Base-by-base conservation (phyloP, 2,113 vertebrate genomes). In the Colistium nudipinnis region DNA sequence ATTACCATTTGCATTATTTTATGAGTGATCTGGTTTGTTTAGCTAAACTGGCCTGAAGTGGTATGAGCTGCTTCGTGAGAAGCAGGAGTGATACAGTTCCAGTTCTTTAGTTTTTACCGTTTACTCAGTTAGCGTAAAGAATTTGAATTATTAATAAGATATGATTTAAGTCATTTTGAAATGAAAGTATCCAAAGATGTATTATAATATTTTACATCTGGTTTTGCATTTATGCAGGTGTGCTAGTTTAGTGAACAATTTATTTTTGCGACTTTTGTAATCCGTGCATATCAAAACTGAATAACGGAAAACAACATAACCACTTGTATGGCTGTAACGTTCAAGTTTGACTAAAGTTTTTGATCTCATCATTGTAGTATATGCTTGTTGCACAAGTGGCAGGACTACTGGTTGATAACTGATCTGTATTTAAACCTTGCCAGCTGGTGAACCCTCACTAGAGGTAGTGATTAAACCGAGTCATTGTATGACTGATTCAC, bases 31-130 rank as follows among this genome's bases (percentile, higher is more conserved):
- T 31, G 22, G 47, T 63, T 75, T 63, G 75, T 72, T 70, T 60
- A 48, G 2, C 25, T 62, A 88, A 89, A 60, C 61, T 49, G 60
- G 39, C 60, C 57, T 81, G 33, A 70, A 71, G 61, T 80, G 24
- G 24, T 74, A 68, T 72, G 56, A 49, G 4, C 41, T 72, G 61
- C 82, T 84, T 51, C 35, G 30, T 64, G 78, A 85, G 60, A 47
- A 30, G 11, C 22, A 49, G 59, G 65, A 76, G 39, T 81, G 81
- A 75, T 74, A 41, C 47, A 67, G 55, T 78, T 87, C 16, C 45
- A 66, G 61, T 77, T n/a, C n/a, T n/a, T 67, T 72, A 49, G 17
- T 70, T 77, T 51, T 38, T 69, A 62, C 60, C 51, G n/a, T 75
- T 38, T 67, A 17, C 36, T n/a, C 53, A 27, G 17, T 63, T 61